phyloP scores from a whole-genome alignment of 1,140 invertebrate genomes.

The Nymphalis io region DNA sequence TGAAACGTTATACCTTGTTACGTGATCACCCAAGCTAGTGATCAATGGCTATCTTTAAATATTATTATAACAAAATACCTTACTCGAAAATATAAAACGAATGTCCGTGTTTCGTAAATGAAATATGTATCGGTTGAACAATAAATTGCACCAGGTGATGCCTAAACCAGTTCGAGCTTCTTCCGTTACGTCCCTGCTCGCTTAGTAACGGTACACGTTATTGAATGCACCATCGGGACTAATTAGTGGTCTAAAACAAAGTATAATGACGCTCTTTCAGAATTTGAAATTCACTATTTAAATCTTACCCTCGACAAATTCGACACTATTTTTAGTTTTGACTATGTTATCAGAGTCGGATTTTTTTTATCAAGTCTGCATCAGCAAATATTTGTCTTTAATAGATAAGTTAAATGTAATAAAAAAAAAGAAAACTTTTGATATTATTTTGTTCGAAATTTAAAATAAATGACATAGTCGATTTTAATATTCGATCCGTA shows the following conservation, averaged over 20 bases:
- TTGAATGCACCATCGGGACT: conserved; percentile 38
- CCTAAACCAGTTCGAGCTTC: conserved; percentile 24
- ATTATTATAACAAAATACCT: too few species aligned
- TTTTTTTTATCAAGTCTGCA: too few species aligned
- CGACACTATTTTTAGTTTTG: neutral
- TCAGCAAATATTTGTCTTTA: too few species aligned
- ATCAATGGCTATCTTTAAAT: too few species aligned
- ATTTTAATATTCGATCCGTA: too few species aligned
- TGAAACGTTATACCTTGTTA: too few species aligned
- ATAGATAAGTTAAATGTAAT: too few species aligned
- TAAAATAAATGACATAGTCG: too few species aligned
- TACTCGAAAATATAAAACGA: neutral
- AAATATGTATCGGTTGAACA: conserved; percentile 2
- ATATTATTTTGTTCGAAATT: too few species aligned
- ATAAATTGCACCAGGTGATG: conserved; percentile 29
- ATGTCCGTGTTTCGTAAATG: neutral
- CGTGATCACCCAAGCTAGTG: too few species aligned
- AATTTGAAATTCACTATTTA: conserved; percentile 32
- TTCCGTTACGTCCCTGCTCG: conserved; percentile 29
- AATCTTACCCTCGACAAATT: conserved; percentile 15
- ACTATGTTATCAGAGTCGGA: neutral
- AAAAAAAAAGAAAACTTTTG: too few species aligned
- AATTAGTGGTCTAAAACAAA: conserved; percentile 35
- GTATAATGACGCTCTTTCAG: conserved; percentile 33
- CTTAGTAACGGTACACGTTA: conserved; percentile 31